Conservation (phyloP, 2,888 invertebrate genomes). For the Ptycholaimellus sp. region DNA sequence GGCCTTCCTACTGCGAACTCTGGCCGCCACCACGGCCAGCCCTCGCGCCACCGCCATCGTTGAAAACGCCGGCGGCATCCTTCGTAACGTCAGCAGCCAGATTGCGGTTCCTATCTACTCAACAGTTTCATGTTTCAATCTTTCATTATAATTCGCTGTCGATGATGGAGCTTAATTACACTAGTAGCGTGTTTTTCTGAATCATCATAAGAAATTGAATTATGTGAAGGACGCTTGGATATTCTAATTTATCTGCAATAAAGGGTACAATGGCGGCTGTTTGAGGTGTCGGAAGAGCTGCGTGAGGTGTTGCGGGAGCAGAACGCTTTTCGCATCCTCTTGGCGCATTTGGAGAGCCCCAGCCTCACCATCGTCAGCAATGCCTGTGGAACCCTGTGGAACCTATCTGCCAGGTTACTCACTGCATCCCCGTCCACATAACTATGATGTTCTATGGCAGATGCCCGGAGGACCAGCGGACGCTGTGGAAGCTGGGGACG, state of each 20-base stretch:
- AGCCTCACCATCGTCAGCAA: conserved; percentile 84
- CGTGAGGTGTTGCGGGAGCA: neutral
- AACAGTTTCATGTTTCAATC: too few relatives aligned
- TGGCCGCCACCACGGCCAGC: too few relatives aligned
- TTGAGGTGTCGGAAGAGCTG: conserved; percentile 69
- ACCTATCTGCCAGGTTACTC: conserved; percentile 70
- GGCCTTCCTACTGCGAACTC: conserved; percentile 79
- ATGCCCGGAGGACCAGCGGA: conserved; percentile 69
- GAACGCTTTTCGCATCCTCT: neutral
- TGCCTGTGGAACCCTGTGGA: conserved; percentile 88
- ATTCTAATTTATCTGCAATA: too few relatives aligned
- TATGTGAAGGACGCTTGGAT: too few relatives aligned
- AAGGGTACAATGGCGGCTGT: too few relatives aligned
- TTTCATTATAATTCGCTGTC: too few relatives aligned
- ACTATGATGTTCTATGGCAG: too few relatives aligned
- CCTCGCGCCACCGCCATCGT: conserved; percentile 38
- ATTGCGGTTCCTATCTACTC: too few relatives aligned
- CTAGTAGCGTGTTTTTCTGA: too few relatives aligned
- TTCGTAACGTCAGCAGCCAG: conserved; percentile 79
- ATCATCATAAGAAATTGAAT: too few relatives aligned
- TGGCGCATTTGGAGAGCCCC: conserved; percentile 56
- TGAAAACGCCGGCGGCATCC: conserved; percentile 87
- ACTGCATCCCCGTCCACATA: too few relatives aligned
- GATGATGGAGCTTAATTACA: too few relatives aligned
- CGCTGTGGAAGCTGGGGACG: conserved; percentile 56